A percentile compares a stretch with the other conserved stretches of the same genome.
These are phyloP conservation scores for Atrina japonica DNA, from an alignment of 2,888 invertebrate species.

Conservation along the genomic window DNA sequence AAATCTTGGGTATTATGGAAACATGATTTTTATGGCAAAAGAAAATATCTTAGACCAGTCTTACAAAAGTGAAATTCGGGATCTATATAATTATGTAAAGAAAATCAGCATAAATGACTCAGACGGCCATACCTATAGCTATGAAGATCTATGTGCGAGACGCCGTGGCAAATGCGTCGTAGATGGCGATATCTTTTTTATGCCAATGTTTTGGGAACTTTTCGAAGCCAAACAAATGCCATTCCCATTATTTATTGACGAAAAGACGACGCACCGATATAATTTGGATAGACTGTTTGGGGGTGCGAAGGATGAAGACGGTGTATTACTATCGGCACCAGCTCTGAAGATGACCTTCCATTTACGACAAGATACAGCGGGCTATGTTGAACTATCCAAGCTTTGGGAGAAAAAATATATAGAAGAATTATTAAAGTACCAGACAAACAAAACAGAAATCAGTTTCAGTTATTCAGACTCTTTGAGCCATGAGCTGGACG, in stretches of 20 bases:
- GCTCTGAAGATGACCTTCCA: conserved; percentile 40
- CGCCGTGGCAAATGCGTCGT: conserved; percentile 52
- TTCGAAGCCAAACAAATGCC: conserved; percentile 10
- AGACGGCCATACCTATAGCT: not conserved
- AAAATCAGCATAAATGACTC: conserved; percentile 17
- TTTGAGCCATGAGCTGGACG: conserved; percentile 48
- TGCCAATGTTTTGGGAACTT: conserved; percentile 27
- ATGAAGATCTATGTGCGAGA: conserved; percentile 60
- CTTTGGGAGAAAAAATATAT: conserved; percentile 47
- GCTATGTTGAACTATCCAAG: conserved; percentile 41
- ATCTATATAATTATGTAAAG: not conserved
- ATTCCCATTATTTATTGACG: conserved; percentile 25
- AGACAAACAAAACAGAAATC: conserved; percentile 30
- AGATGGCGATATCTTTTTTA: conserved; percentile 47
- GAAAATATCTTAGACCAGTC: not conserved
- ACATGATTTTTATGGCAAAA: conserved; percentile 13
- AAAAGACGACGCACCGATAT: not conserved
- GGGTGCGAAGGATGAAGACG: conserved; percentile 3
- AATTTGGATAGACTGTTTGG: conserved; percentile 19
- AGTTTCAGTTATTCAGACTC: conserved; percentile 44
- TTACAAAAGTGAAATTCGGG: not conserved
- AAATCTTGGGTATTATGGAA: conserved; percentile 6
- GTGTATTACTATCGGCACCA: conserved; percentile 35
- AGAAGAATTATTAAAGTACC: conserved; percentile 28
- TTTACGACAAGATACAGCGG: conserved; percentile 31